Conservation (phyloP, 2,888 invertebrate genomes). For the Nomada ruficornis region DNA sequence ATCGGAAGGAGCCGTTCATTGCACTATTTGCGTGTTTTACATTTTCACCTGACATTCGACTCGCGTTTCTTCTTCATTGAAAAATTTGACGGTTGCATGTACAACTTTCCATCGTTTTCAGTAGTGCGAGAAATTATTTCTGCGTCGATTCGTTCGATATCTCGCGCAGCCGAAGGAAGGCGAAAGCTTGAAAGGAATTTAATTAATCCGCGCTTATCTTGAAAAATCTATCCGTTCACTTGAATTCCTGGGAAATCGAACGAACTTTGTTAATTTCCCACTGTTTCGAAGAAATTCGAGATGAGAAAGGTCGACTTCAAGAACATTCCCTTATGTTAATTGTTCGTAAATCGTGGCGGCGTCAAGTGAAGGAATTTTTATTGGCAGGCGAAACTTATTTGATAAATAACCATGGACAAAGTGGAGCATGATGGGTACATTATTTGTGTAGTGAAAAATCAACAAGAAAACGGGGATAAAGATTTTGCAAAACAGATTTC, state of each 20-base stretch:
- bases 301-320: neutral
- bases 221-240: conserved; percentile 3
- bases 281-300: conserved; percentile 10
- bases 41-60: neutral
- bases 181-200: conserved; percentile 19
- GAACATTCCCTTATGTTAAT: neutral
- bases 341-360: neutral
- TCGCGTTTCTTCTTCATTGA: neutral
- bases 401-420: neutral
- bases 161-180: conserved; percentile 2
- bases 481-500: too few species aligned
- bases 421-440: too few species aligned
- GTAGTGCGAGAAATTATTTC: conserved; percentile 4
- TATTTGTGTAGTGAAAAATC: too few species aligned
- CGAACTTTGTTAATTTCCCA: conserved; percentile 19
- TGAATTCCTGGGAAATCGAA: neutral
- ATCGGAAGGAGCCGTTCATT: neutral
- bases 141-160: conserved; percentile 22
- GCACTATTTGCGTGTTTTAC: neutral
- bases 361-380: neutral
- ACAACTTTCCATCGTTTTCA: neutral
- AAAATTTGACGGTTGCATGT: neutral
- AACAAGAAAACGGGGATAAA: too few species aligned
- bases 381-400: neutral
- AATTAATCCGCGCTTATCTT: conserved; percentile 17